Conservation (phyloP, 2,888 invertebrate genomes). For the Leptopilina drosophilae region DNA sequence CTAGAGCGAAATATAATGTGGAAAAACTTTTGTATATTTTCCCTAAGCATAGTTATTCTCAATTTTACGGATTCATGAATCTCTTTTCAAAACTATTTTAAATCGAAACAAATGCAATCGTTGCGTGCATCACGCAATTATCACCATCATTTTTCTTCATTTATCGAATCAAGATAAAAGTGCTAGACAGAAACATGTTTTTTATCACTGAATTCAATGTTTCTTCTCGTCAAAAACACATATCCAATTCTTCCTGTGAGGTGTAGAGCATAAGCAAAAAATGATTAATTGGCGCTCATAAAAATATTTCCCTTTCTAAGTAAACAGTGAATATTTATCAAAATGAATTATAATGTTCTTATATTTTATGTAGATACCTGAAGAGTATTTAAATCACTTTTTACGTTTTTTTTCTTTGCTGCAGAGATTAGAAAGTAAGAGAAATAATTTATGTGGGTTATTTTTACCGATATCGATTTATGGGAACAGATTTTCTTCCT, state of each 20-base stretch:
- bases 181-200: slow-evolving; percentile 9
- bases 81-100: neutral
- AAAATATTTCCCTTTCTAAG: no score
- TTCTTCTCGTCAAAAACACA: neutral
- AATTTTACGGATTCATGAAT: slow-evolving; percentile 5
- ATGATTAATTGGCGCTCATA: slow-evolving; percentile 10
- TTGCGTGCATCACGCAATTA: slow-evolving; percentile 23
- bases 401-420: no score
- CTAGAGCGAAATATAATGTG: slow-evolving; percentile 1
- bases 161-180: slow-evolving; percentile 6
- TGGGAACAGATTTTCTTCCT: no score
- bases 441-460: no score
- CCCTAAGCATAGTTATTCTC: slow-evolving; percentile 8
- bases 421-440: no score
- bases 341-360: no score
- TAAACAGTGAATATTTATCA: no score
- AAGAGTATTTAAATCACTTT: no score
- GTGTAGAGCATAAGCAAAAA: neutral
- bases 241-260: neutral
- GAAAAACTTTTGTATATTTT: slow-evolving; percentile 16
- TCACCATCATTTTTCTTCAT: slow-evolving; percentile 11
- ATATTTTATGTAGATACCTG: no score
- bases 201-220: neutral
- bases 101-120: neutral
- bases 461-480: no score